Evolutionary conservation across 2,888 invertebrate genomes (phyloP).

Genomic region (Melanotus villosus): DNA sequence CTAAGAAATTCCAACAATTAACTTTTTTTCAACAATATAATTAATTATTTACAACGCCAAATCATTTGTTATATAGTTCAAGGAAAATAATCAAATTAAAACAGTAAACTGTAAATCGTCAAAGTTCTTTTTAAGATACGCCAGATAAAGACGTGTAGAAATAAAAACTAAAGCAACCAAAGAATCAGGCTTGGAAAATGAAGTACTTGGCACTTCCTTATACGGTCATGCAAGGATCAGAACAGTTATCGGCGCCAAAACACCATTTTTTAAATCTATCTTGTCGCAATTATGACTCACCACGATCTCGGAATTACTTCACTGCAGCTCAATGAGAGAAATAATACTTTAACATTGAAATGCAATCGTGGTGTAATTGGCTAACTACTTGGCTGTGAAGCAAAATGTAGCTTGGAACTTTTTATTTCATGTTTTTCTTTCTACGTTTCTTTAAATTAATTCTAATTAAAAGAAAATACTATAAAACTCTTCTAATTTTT

Average conservation of each 20-base stretch:
- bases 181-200: not conserved
- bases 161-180: not conserved
- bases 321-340: constrained; percentile 2
- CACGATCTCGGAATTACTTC: constrained; percentile 21
- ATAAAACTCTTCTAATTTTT: no score
- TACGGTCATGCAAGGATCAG: constrained; percentile 29
- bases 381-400: no score
- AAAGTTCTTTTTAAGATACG: no score
- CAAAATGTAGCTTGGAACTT: no score
- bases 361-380: not conserved
- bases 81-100: no score
- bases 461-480: no score
- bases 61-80: no score
- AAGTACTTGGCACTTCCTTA: constrained; percentile 2
- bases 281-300: constrained; percentile 23
- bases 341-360: constrained; percentile 10
- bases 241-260: constrained; percentile 22
- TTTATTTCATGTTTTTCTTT: not conserved
- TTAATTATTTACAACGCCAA: no score
- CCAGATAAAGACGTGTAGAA: no score
- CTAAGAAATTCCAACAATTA: no score
- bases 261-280: constrained; percentile 18
- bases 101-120: no score
- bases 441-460: not conserved
- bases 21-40: no score